Evolutionary conservation across 2,888 invertebrate genomes (phyloP).

Genomic region (Pseudococcus jackbeardsleyi): DNA sequence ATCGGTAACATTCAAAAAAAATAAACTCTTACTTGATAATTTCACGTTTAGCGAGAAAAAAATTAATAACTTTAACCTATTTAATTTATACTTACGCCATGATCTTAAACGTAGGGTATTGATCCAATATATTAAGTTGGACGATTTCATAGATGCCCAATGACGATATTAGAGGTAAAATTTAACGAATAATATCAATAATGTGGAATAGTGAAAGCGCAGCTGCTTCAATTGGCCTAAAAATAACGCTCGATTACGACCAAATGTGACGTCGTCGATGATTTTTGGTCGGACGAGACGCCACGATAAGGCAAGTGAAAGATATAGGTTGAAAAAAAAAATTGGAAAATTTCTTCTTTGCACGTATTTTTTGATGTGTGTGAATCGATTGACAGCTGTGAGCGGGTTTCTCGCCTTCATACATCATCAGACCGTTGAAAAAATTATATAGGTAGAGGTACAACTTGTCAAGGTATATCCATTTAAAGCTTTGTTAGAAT

Average conservation of each 20-base stretch:
- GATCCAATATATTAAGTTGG: background rate
- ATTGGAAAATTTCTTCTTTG: constrained; percentile 8
- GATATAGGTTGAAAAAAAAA: background rate
- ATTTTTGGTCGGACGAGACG: background rate
- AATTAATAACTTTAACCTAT: background rate
- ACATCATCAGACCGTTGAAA: background rate
- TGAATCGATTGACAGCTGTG: background rate
- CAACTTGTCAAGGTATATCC: background rate
- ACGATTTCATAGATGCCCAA: background rate
- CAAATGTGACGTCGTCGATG: background rate
- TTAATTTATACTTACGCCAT: background rate
- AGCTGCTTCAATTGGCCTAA: constrained; percentile 13
- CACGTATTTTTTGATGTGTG: background rate
- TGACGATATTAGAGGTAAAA: background rate
- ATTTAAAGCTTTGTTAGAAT: background rate
- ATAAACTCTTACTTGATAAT: background rate
- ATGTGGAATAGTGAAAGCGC: constrained; percentile 43
- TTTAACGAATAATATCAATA: background rate
- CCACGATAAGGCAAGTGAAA: background rate
- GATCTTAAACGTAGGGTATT: background rate
- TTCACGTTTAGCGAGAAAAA: background rate
- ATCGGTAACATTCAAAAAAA: background rate
- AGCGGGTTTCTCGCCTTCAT: background rate
- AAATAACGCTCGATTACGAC: constrained; percentile 28
- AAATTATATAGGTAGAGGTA: background rate